Evolutionary conservation across 2,797 vertebrate species (phyloP).

Genomic region (Ctenopoma multispine): DNA sequence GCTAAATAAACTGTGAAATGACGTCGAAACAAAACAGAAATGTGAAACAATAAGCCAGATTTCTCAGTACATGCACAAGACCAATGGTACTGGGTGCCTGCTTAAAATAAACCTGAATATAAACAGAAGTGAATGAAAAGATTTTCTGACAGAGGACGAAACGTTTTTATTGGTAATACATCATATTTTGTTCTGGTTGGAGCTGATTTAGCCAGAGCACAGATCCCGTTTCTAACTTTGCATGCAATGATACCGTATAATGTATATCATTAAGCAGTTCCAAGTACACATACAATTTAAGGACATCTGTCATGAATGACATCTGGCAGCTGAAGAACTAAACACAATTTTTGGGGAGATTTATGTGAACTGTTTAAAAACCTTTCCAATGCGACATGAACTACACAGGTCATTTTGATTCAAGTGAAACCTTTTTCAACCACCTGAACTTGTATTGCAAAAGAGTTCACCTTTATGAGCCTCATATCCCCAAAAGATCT

Average conservation of each 20-base stretch:
- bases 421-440: neutral
- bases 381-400: neutral
- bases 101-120: slow-evolving; percentile 17
- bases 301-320: slow-evolving; percentile 8
- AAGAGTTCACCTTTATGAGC: slow-evolving; percentile 9
- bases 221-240: slow-evolving; percentile 8
- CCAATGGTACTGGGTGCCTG: neutral
- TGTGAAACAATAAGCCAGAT: slow-evolving; percentile 25
- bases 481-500: neutral
- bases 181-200: slow-evolving; percentile 1
- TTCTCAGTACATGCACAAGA: slow-evolving; percentile 28
- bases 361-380: neutral
- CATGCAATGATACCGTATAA: neutral
- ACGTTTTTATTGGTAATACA: slow-evolving; percentile 2
- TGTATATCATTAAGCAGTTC: neutral
- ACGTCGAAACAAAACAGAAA: slow-evolving; percentile 38
- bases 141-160: slow-evolving; percentile 14
- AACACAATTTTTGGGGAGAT: neutral
- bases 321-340: neutral
- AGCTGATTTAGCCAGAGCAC: neutral
- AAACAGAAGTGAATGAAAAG: slow-evolving; percentile 12
- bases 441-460: neutral
- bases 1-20: slow-evolving; percentile 51
- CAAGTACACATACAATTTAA: neutral
- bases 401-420: slow-evolving; percentile 13